Base-by-base conservation (phyloP, 2,797 vertebrate species). In the Dallia pectoralis region DNA sequence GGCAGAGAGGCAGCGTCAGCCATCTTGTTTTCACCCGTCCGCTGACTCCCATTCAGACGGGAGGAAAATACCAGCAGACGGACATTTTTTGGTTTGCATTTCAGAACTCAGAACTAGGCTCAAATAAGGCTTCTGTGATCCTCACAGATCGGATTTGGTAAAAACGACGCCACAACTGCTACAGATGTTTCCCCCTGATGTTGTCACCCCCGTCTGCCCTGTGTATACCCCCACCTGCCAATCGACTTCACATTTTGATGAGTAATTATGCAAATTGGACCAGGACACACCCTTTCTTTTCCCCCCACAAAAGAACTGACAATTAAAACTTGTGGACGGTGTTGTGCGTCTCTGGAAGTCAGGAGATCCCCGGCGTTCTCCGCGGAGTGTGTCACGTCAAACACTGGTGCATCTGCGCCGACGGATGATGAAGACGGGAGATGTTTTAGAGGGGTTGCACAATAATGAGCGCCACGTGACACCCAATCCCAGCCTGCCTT, bases 381-480 rank as follows among this genome's bases (percentile, higher is more conserved):
- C 76, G 73, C 73, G 19, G 22, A 75, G 77, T 73, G 83, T 86
- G 84, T 87, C 89, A 86, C 87, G 86, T 90, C 87, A 89, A 88
- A 90, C 81, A 79, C 79, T 85, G 82, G 82, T 77, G 53, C 22
- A 12, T 59, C 53, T 84, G 89, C 90, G 90, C 90, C 91, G 91
- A 93, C 91, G 91, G 88, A 90, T 89, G 84, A 89, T 80, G 75
- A 77, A 80, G 87, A 86, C 85, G 87, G 84, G 79, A 85, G 86
- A 90, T 86, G 85, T 86, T 85, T 87, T 76, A 88, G 89, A 85
- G 87, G 87, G 86, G 86, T 87, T 90, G 84, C 65, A 80, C 82
- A 72, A 86, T 92, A 93, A 93, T 93, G 91, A 93, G 90, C 82
- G 76, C 86, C 89, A 89, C 83, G 74, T 90, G 91, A 88, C 71